phyloP scores from a whole-genome alignment of 2,888 invertebrate species.

The Ferrisia virgata region DNA sequence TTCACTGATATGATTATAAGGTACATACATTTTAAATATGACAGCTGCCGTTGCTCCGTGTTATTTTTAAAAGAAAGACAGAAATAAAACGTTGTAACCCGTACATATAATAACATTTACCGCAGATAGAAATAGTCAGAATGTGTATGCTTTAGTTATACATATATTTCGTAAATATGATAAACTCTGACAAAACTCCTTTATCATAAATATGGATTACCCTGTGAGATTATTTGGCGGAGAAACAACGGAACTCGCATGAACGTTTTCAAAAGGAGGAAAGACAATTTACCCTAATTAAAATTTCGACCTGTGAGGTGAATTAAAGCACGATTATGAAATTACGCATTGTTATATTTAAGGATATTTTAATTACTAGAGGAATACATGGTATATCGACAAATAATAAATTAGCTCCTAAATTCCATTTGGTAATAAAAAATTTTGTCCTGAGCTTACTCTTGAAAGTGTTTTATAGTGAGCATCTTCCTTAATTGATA shows the following conservation, averaged over 20 bases:
- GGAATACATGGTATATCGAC: background rate
- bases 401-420: too few relatives aligned
- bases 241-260: slow-evolving; percentile 9
- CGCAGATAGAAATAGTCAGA: slow-evolving; percentile 34
- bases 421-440: too few relatives aligned
- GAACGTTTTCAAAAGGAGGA: slow-evolving; percentile 17
- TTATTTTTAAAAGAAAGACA: slow-evolving; percentile 46
- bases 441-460: too few relatives aligned
- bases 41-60: slow-evolving; percentile 43
- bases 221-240: slow-evolving; percentile 13
- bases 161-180: slow-evolving; percentile 39
- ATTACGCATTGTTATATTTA: background rate
- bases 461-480: too few relatives aligned
- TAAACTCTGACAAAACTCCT: slow-evolving; percentile 34
- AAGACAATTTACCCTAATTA: background rate
- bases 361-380: background rate
- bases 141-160: slow-evolving; percentile 25
- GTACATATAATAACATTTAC: slow-evolving; percentile 36
- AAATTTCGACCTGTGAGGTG: slow-evolving; percentile 3
- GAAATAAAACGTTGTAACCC: slow-evolving; percentile 41
- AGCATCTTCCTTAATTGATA: too few relatives aligned
- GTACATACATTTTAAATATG: slow-evolving; percentile 44
- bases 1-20: slow-evolving; percentile 38
- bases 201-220: slow-evolving; percentile 33
- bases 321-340: background rate